A percentile compares a stretch with the other conserved stretches of the same genome.
Evolutionary conservation across 1,140 invertebrate genomes (phyloP).

Genomic region (Ceratosolen solmsi): DNA sequence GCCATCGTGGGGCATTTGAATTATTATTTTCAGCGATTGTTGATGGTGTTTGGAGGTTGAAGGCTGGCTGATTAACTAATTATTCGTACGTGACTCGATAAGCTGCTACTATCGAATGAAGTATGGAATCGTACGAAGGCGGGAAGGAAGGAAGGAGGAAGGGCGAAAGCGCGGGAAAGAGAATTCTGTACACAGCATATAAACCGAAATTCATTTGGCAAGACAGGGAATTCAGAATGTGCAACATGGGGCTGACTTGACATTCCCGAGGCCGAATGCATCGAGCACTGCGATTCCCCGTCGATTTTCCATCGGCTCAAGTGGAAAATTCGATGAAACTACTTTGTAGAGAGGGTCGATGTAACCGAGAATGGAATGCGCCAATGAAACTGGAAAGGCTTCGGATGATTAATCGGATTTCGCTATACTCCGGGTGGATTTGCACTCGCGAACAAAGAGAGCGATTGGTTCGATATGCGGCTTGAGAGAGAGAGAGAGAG

Average conservation of each 20-base stretch:
- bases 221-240: neutral
- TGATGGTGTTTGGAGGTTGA: too few relatives aligned
- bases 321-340: constrained; percentile 44
- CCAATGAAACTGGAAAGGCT: constrained; percentile 36
- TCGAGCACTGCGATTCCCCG: neutral
- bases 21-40: too few relatives aligned
- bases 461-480: neutral
- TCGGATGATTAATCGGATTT: constrained; percentile 45
- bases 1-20: too few relatives aligned
- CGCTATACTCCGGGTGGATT: neutral
- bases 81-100: too few relatives aligned
- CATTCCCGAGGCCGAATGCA: neutral
- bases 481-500: neutral
- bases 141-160: neutral
- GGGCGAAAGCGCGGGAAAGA: neutral
- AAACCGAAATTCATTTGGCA: neutral
- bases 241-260: neutral
- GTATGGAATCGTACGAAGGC: too few relatives aligned
- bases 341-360: constrained; percentile 4
- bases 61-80: too few relatives aligned
- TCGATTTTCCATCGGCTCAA: constrained; percentile 40
- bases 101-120: too few relatives aligned
- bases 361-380: neutral
- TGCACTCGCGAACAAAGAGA: constrained; percentile 21
- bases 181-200: neutral